phyloP scores from a whole-genome alignment of 2,888 invertebrate species.

The Pocota personata region DNA sequence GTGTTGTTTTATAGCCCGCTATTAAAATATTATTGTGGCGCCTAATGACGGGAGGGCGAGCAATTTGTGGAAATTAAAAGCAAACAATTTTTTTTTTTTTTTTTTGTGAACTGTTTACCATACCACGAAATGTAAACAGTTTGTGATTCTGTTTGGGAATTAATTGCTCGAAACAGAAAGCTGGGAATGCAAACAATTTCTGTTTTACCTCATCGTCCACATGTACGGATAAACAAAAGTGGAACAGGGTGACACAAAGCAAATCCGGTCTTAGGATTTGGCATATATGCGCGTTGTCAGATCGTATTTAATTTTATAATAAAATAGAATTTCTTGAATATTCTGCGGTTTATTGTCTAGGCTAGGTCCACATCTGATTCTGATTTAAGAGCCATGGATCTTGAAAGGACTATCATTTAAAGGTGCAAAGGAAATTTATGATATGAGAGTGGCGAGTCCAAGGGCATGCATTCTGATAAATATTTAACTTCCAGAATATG shows the following conservation, averaged over 20 bases:
- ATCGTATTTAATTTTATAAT: too few species aligned
- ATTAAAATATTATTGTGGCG: constrained; percentile 21
- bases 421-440: too few species aligned
- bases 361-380: too few species aligned
- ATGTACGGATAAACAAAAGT: background rate
- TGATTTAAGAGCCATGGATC: too few species aligned
- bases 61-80: constrained; percentile 33
- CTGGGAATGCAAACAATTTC: background rate
- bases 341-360: too few species aligned
- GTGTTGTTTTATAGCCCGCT: background rate
- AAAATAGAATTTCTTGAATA: too few species aligned
- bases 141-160: background rate
- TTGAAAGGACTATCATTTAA: too few species aligned
- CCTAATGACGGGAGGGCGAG: background rate
- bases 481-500: too few species aligned
- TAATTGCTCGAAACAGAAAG: background rate
- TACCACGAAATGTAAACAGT: background rate
- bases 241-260: background rate
- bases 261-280: background rate
- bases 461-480: too few species aligned
- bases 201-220: background rate
- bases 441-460: too few species aligned
- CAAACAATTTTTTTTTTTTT: constrained; percentile 3
- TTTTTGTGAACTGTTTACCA: background rate
- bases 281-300: too few species aligned